Evolutionary conservation across 2,888 invertebrate species (phyloP).

Genomic region (Conistra vaccinii): DNA sequence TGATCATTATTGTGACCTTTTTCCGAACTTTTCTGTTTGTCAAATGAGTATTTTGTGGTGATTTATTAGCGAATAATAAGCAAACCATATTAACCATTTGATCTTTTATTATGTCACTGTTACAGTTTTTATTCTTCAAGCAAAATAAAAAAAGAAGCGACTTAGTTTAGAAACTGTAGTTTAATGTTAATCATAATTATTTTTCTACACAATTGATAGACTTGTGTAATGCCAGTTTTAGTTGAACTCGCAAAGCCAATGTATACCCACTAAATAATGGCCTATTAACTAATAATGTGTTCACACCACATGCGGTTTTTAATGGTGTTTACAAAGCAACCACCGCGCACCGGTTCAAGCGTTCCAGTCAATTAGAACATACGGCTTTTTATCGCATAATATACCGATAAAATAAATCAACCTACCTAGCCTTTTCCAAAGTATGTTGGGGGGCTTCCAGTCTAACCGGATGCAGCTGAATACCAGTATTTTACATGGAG

Average conservation of each 20-base stretch:
- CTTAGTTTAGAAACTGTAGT: neutral
- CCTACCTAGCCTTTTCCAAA: too few species aligned
- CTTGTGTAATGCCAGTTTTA: neutral
- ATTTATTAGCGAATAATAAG: too few species aligned
- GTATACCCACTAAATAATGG: neutral
- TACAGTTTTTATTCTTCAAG: too few species aligned
- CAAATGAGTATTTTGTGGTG: neutral
- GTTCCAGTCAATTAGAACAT: neutral
- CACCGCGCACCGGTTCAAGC: neutral
- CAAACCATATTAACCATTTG: too few species aligned
- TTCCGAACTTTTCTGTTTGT: neutral
- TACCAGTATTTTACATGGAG: too few species aligned
- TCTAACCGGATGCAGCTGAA: too few species aligned
- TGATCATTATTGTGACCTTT: neutral
- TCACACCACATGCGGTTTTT: neutral
- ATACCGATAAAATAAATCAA: too few species aligned
- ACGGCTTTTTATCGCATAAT: too few species aligned
- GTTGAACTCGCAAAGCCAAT: neutral
- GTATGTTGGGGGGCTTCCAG: too few species aligned
- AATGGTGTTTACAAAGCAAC: conserved; percentile 14
- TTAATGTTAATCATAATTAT: neutral
- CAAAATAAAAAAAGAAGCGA: neutral
- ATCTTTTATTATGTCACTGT: too few species aligned
- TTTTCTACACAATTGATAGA: neutral
- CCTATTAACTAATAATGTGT: conserved; percentile 6